These are phyloP conservation scores for Polypterus bichir DNA, from an alignment of 2,113 vertebrate genomes.

Conservation along the genomic window DNA sequence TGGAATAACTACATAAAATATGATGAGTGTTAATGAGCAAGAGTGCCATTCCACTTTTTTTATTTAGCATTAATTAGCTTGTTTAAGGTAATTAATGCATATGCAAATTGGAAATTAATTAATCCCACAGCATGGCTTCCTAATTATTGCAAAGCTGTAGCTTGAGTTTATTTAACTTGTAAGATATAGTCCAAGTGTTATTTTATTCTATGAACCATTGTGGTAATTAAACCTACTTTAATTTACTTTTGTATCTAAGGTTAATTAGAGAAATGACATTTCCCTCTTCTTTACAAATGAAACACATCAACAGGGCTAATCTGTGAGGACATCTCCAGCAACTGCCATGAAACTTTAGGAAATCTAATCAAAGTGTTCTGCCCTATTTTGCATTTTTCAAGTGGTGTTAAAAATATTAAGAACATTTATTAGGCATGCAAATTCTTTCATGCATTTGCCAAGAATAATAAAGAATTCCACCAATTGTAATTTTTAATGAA, in stretches of 20 bases:
- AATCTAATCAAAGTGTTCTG: slow-evolving; percentile 49
- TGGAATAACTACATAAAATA: neutral
- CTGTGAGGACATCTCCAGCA: slow-evolving; percentile 39
- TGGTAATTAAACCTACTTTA: slow-evolving; percentile 46
- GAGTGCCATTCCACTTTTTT: slow-evolving; percentile 22
- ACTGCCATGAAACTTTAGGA: slow-evolving; percentile 43
- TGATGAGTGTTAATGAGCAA: slow-evolving; percentile 22
- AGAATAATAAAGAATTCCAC: neutral
- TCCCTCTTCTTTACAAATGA: slow-evolving; percentile 34
- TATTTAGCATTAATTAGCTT: slow-evolving; percentile 46
- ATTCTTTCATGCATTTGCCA: neutral
- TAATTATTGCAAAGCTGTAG: slow-evolving; percentile 49
- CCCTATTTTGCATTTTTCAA: slow-evolving; percentile 53
- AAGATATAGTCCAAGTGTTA: slow-evolving; percentile 26
- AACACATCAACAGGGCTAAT: slow-evolving; percentile 35
- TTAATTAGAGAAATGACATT: slow-evolving; percentile 43
- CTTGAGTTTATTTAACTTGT: slow-evolving; percentile 32
- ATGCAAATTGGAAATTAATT: slow-evolving; percentile 38
- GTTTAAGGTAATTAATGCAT: slow-evolving; percentile 43
- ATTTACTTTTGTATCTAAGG: slow-evolving; percentile 38
- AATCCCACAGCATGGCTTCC: slow-evolving; percentile 38
- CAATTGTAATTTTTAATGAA: neutral
- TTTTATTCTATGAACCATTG: slow-evolving; percentile 24
- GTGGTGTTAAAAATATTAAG: slow-evolving; percentile 39
- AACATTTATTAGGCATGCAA: slow-evolving; percentile 22